Base-by-base conservation (phyloP, 2,113 vertebrate genomes). In the Phaethon lepturus region DNA sequence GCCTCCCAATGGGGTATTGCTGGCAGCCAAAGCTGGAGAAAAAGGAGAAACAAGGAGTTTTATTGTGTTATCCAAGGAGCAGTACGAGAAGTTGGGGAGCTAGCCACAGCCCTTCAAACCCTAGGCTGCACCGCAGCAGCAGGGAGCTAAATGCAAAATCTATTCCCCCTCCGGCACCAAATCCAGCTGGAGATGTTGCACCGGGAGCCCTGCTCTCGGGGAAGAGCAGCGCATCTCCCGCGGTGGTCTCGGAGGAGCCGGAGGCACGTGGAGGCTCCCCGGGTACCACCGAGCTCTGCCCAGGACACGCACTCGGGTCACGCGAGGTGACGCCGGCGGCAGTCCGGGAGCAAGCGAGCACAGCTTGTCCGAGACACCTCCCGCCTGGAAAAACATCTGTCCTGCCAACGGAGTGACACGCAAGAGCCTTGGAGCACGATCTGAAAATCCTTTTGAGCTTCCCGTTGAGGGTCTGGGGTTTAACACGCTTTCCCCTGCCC, bases 351-450 rank as follows among this genome's bases (percentile, higher is more conserved):
- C 38, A 5, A 64, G 55, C 0, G 9, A 59, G 52, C 29, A 38
- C 52, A 67, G 77, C 40, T 53, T 64, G 58, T 19, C 58, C 2
- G 3, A 62, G 79, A 50, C 55, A 52, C 73, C n/a, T 73, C 40
- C 66, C 1, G 1, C 52, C 52, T 26, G 23, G 77, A 40, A 72
- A 44, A 82, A 78, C 84, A 74, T 50, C 66, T 56, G 49, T 50
- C 60, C 72, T 62, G 35, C 28, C 31, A 14, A 5, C 0, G 1
- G n/a, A 29, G 38, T 4, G 13, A n/a, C 47, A 50, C 5, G 1
- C 38, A 14, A 18, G 35, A 22, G 60, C 35, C 42, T 56, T 3
- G 17, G 33, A 74, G 20, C 35, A 24, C 0, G 3, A 40, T 16
- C 56, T 31, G 60, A 62, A 63, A n/a, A 40, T 17, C 1, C 11